phyloP scores from a whole-genome alignment of 2,797 vertebrate species.

The Cryptoblepharus egeriae region DNA sequence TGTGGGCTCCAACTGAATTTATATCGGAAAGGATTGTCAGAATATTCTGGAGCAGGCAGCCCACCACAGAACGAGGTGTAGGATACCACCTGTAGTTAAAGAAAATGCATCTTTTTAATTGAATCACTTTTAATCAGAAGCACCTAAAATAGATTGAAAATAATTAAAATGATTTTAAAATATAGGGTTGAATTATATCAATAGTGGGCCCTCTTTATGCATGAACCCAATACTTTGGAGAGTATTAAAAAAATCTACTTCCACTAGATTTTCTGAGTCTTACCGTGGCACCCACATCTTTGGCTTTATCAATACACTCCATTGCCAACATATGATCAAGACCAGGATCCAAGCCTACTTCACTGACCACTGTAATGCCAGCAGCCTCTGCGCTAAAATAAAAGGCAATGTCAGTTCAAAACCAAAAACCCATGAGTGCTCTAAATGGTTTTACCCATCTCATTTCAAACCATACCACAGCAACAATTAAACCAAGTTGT shows the following conservation, averaged over 20 bases:
- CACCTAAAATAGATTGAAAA: not conserved
- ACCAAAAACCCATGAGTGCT: not conserved
- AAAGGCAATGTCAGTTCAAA: conserved; percentile 23
- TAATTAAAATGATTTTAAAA: not conserved
- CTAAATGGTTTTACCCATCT: not conserved
- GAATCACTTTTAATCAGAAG: conserved; percentile 34
- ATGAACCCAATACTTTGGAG: not conserved
- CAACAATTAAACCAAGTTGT: not conserved
- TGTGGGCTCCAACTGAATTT: conserved; percentile 98
- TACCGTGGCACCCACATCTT: conserved; percentile 90
- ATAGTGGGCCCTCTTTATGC: too few species aligned
- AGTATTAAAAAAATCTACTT: too few species aligned
- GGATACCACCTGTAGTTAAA: conserved; percentile 85
- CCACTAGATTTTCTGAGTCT: conserved; percentile 54
- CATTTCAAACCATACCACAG: not conserved
- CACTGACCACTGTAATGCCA: conserved; percentile 89
- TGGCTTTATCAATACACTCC: conserved; percentile 95
- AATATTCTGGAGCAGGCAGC: conserved; percentile 91
- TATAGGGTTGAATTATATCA: not conserved
- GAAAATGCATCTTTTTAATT: not conserved
- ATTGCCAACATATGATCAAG: conserved; percentile 98
- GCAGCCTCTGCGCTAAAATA: conserved; percentile 84
- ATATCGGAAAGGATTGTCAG: conserved; percentile 95
- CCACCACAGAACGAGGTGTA: conserved; percentile 95
- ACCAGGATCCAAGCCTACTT: conserved; percentile 95